Evolutionary conservation across 2,113 vertebrate genomes (phyloP), one percentile per base, ranked within the genome.

Genomic region (Paramormyrops kingsleyae): DNA sequence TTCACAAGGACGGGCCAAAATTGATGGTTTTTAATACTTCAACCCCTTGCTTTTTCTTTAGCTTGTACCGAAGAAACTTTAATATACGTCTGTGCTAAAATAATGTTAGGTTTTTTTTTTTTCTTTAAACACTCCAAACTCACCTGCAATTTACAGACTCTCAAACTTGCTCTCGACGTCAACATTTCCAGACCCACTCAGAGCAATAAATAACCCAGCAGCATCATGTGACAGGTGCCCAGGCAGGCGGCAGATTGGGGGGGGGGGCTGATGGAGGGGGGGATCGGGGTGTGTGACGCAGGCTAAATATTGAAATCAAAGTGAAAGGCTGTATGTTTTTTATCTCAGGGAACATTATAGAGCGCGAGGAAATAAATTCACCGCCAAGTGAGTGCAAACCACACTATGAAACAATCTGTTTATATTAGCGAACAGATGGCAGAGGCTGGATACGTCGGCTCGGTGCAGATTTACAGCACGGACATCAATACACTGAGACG

Each of bases 401-500:
- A 89, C 89, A 89, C 84, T 89, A 49, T 35, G 80, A 86, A 89
- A 86, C 89, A 89, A 89, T 89, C 89, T 89, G 89, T 86, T 89
- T 89, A 85, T 89, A 89, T 86, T 70, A 66, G 52, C 7, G 89
- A 85, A 66, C 89, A 89, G 89, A 89, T 89, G 89, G 89, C 42
- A 59, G 83, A 44, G 80, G 80, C 89, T 85, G 56, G 62, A 85
- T 47, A 49, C 62, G 83, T 85, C 46, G 83, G 89, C 89, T 85
- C 80, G 21, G 46, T 62, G 44, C 53, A 86, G 83, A 84, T 89
- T 85, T 84, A 86, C 59, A 31, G 83, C 39, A 13, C 24, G 80
- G 53, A 66, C 53, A 85, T 89, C 80, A 85, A 89, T 84, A 89
- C 56, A 27, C 89, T 53, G 89, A 62, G 77, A 86, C 56, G 27